These are phyloP conservation scores for Hyperopisus bebe DNA, from an alignment of 2,113 vertebrate genomes.

Conservation along the genomic window DNA sequence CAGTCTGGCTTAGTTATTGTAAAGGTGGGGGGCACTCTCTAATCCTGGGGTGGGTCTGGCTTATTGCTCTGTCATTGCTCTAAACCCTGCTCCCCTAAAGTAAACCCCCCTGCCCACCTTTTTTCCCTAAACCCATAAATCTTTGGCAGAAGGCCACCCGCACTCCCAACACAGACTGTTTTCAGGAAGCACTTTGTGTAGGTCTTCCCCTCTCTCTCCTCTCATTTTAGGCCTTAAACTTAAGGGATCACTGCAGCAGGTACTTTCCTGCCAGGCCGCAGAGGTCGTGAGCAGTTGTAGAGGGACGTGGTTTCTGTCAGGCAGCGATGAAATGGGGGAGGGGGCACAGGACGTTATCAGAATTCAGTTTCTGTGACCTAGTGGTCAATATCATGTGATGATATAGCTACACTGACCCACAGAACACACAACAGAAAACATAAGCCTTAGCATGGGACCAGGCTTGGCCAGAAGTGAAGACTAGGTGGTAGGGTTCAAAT, in stretches of 20 bases:
- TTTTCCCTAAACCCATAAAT: constrained; percentile 51
- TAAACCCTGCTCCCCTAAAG: constrained; percentile 54
- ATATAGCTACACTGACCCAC: constrained; percentile 47
- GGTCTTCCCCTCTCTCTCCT: background rate
- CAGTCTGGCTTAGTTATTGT: background rate
- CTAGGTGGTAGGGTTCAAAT: background rate
- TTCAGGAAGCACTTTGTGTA: background rate
- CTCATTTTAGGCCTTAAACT: background rate
- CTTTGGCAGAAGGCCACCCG: constrained; percentile 53
- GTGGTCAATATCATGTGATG: constrained; percentile 53
- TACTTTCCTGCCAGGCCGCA: background rate
- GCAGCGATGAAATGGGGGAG: constrained; percentile 23
- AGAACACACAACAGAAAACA: constrained; percentile 52
- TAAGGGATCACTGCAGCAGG: background rate
- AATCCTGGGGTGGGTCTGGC: constrained; percentile 45
- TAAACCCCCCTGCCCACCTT: constrained; percentile 31
- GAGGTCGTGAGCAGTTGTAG: constrained; percentile 8
- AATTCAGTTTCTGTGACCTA: constrained; percentile 63
- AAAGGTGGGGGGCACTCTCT: constrained; percentile 32
- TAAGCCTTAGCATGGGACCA: constrained; percentile 45
- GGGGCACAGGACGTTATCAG: constrained; percentile 65
- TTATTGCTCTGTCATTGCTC: constrained; percentile 58
- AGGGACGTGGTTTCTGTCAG: constrained; percentile 28
- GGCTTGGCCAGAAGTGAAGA: constrained; percentile 9
- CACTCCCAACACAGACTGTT: constrained; percentile 22